phyloP scores from a whole-genome alignment of 1,140 invertebrate species.

The Drosophila kanapiae region DNA sequence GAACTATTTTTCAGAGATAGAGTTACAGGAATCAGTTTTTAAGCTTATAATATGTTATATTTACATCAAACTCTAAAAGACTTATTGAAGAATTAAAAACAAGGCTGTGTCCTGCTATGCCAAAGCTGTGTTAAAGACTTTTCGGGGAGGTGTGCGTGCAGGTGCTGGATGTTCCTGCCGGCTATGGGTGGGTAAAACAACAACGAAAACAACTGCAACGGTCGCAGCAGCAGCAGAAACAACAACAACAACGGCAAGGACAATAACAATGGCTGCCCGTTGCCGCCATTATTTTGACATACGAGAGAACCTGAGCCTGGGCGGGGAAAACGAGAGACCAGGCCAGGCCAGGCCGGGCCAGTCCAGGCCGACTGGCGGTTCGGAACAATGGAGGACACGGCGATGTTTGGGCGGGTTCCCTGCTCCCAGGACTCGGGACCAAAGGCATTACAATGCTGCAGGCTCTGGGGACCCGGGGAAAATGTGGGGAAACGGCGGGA shows the following conservation, averaged over 20 bases:
- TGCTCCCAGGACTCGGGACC: conserved; percentile 21
- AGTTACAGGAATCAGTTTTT: not conserved
- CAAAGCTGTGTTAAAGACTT: not conserved
- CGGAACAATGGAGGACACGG: conserved; percentile 70
- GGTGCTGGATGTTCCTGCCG: conserved; percentile 40
- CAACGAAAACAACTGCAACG: conserved; percentile 22
- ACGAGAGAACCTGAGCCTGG: conserved; percentile 57
- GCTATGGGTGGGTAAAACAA: conserved; percentile 29
- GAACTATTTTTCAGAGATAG: not conserved
- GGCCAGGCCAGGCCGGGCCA: conserved; percentile 7
- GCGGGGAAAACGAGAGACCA: conserved; percentile 12
- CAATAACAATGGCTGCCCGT: conserved; percentile 61
- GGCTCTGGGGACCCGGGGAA: not conserved
- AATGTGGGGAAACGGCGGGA: conserved; percentile 10
- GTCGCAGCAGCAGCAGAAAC: not conserved
- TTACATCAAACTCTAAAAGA: not conserved
- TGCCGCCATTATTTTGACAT: conserved; percentile 78
- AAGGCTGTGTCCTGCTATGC: not conserved
- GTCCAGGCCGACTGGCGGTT: conserved; percentile 8
- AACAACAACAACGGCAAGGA: conserved; percentile 8
- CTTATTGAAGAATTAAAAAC: not conserved
- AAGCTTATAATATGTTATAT: fast-evolving
- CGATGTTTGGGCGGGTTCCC: conserved; percentile 47
- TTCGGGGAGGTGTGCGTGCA: conserved; percentile 14
- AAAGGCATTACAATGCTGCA: conserved; percentile 65